These are phyloP conservation scores for Australoheros facetus DNA, from an alignment of 2,797 vertebrate species.

Conservation along the genomic window DNA sequence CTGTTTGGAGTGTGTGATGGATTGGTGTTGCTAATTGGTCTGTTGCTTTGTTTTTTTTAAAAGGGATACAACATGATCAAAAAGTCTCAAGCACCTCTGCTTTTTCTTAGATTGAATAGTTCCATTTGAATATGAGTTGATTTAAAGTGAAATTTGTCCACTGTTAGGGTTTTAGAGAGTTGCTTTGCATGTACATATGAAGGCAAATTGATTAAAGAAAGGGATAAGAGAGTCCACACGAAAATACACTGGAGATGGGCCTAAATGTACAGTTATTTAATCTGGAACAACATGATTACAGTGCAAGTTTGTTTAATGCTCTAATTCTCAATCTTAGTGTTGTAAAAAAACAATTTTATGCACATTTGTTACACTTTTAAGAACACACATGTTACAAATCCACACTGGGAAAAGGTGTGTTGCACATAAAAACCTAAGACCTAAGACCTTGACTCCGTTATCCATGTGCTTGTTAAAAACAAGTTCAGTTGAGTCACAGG, in stretches of 20 bases:
- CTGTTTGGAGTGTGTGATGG: neutral
- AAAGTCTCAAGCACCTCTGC: fast-evolving
- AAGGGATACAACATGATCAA: neutral
- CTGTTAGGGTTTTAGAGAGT: fast-evolving
- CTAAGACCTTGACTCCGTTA: neutral
- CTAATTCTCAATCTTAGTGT: neutral
- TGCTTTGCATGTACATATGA: neutral
- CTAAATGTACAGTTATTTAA: neutral
- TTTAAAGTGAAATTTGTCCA: neutral
- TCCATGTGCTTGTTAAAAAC: neutral
- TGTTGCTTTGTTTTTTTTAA: neutral
- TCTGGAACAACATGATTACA: neutral
- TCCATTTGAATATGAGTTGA: neutral
- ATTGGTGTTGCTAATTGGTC: neutral
- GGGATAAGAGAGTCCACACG: neutral
- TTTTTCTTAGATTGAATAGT: neutral
- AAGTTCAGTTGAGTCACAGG: neutral
- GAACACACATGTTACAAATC: neutral
- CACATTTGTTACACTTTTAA: neutral
- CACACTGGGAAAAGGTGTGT: neutral
- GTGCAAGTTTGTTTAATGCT: neutral
- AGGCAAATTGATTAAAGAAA: neutral
- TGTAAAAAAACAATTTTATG: neutral
- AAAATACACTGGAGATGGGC: neutral
- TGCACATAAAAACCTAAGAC: neutral